Evolutionary conservation across 2,113 vertebrate genomes (phyloP).

Genomic region (Mastomys natalensis): DNA sequence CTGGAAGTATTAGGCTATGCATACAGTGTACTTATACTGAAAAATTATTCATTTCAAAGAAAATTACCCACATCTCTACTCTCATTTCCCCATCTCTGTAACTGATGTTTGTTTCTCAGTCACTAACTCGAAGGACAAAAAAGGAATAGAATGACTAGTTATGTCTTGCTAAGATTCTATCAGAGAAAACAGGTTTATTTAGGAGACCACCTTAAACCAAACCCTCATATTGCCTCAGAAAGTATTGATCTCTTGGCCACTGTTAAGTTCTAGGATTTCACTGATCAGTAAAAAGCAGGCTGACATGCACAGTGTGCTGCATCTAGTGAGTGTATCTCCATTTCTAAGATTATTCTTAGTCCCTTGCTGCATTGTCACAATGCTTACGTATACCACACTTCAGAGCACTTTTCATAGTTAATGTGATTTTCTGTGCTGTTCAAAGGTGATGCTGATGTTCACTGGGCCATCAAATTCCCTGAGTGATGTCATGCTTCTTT

Average conservation of each 20-base stretch:
- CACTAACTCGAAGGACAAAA: neutral
- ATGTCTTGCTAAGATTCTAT: neutral
- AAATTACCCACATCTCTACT: neutral
- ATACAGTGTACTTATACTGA: neutral
- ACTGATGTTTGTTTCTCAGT: neutral
- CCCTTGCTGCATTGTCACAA: neutral
- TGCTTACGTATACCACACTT: neutral
- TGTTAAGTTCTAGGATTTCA: neutral
- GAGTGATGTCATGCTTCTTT: neutral
- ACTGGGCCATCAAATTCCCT: neutral
- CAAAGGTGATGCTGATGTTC: neutral
- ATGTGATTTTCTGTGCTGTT: fast-evolving
- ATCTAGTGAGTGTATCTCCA: neutral
- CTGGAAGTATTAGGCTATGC: neutral
- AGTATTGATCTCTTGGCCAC: neutral
- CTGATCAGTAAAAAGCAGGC: neutral
- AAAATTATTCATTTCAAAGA: neutral
- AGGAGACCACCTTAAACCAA: neutral
- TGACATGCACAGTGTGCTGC: neutral
- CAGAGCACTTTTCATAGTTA: neutral
- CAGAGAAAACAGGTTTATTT: neutral
- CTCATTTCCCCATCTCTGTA: neutral
- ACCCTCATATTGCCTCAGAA: neutral
- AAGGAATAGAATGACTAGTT: neutral
- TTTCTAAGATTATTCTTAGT: neutral